Base-by-base conservation (phyloP, 2,113 vertebrate genomes). In the Merops nubicus region DNA sequence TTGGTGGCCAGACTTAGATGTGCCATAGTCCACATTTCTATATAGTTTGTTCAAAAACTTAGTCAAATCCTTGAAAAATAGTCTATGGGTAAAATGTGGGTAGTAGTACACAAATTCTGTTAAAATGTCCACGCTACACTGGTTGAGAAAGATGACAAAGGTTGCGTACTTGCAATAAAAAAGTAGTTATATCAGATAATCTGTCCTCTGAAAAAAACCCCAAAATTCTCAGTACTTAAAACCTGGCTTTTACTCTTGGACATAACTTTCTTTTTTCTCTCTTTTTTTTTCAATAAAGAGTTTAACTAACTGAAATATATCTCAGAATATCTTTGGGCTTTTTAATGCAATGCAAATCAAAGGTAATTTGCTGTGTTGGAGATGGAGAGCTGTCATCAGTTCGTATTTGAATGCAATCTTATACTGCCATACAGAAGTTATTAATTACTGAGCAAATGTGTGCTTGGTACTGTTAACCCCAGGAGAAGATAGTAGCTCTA, bases 321-420 rank as follows among this genome's bases (percentile, higher is more conserved):
- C 8, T 38, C 11, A 62, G 4, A 8, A 10, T 63, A 29, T 15
- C 15, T 78, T 85, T 9, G 2, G 2, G 0, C 1, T 48, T 88
- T 67, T 45, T 54, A 79, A 57, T 67, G 29, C 12, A 73, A 54
- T 45, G 20, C 9, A 67, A 90, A 82, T 11, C 2, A 64, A 76
- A 75, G 9, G 5, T 68, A 45, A 42, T 75, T 88, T 79, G 6
- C 62, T 72, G 29, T 42, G 28, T 23, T 57, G 38, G 31, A 83
- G 26, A 51, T 8, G 2, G 43, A 92, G 13, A 70, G 7, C 15
- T 83, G 47, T 34, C 57, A 79, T 59, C 21, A 76, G 33, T 72
- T 22, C 33, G 16, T 72, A 47, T 75, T 88, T n/a, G 75, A 82
- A 63, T 59, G 15, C 28, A 69, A 53, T 40, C n/a, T 81, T 34